Base-by-base conservation (phyloP, 2,113 vertebrate genomes). In the Takifugu flavidus region DNA sequence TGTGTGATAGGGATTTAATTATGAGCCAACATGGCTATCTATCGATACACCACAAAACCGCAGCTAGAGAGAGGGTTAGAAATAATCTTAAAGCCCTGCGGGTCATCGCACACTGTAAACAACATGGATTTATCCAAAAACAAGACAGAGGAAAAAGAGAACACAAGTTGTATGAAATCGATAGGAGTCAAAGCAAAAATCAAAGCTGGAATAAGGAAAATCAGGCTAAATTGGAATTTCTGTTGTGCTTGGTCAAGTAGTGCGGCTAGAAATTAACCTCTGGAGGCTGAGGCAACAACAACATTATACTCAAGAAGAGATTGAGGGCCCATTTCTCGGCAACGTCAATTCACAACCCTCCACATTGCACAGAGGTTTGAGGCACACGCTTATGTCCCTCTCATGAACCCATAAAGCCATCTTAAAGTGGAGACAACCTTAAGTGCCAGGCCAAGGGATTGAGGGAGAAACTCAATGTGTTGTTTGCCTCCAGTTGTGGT, bases 51-150 rank as follows among this genome's bases (percentile, higher is more conserved):
- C 73, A 77, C 74, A 71, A 86, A 84, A 79, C 75, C 82, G 52
- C 72, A 67, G 71, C 59, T 52, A 77, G 69, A 65, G 15, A 76
- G 82, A 75, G 86, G 78, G 80, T 82, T 86, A 78, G 78, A 78
- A 86, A 86, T 84, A 85, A 85, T 87, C 78, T 81, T 58, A 70
- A 72, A 58, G 54, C 79, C 85, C 86, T 57, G 47, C 68, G 79
- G 85, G 84, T 85, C 79, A 87, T 79, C 78, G 77, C 75, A 78
- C 75, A 80, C 81, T 79, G 82, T 86, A 90, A 89, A 90, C 90
- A 89, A 79, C 78, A 75, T 69, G 67, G 79, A 88, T 83, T 82
- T 77, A 88, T 78, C 77, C 69, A 80, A 82, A 86, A 87, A 82
- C 65, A 84, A 77, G 82, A 75, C 68, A 72, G 77, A 78, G 51